phyloP scores from a whole-genome alignment of 2,888 invertebrate genomes.

The Pecten maximus region DNA sequence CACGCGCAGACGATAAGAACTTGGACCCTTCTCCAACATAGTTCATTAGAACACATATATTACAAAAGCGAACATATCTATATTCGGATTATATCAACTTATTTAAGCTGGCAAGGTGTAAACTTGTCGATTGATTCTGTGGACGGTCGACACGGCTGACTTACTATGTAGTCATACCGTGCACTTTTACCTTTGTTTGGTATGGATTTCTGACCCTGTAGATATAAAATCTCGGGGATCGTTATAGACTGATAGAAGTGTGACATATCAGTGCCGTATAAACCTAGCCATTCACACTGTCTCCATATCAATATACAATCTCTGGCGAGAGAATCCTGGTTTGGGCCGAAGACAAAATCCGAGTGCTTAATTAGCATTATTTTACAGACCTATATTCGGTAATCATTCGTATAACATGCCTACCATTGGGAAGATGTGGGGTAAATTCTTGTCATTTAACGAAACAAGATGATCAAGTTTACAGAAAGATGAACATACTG shows the following conservation, averaged over 20 bases:
- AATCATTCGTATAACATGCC: too few relatives aligned
- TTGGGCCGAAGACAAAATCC: neutral
- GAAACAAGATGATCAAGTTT: too few relatives aligned
- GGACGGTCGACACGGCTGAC: neutral
- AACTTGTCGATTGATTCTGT: neutral
- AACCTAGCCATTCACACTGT: neutral
- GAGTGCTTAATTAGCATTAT: conserved; percentile 4
- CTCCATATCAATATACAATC: neutral
- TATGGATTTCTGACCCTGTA: neutral
- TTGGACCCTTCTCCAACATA: neutral
- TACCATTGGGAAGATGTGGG: too few relatives aligned
- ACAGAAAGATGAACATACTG: too few relatives aligned
- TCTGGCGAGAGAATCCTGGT: neutral
- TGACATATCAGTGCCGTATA: too few relatives aligned
- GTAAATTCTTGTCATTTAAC: too few relatives aligned
- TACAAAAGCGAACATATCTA: neutral
- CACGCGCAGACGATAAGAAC: neutral
- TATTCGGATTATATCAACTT: neutral
- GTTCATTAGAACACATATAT: neutral
- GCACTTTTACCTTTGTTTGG: neutral
- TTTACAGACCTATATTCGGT: neutral
- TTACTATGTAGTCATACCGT: neutral
- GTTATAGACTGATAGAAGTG: neutral
- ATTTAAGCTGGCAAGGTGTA: neutral
- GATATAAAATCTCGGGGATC: neutral